These are phyloP conservation scores for Propsilocerus akamusi DNA, from an alignment of 1,140 invertebrate genomes.

Conservation along the genomic window DNA sequence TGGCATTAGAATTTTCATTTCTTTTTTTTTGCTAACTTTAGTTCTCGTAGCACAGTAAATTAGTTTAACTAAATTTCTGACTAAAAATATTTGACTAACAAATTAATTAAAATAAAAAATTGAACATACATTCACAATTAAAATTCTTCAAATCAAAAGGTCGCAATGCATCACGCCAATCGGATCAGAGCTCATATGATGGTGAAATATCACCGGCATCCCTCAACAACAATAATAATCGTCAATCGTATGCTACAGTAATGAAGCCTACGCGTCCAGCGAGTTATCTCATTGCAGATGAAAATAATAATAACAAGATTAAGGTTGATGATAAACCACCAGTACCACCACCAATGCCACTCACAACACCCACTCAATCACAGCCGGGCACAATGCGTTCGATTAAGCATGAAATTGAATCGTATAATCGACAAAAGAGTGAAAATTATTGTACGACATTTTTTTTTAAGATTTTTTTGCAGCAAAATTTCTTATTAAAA, in stretches of 20 bases:
- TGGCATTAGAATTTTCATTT: not conserved
- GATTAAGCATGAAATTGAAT: conserved; percentile 14
- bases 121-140: not conserved
- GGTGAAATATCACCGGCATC: not conserved
- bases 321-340: conserved; percentile 13
- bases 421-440: not conserved
- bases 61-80: not conserved
- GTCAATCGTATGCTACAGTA: not conserved
- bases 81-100: not conserved
- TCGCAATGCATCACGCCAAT: not conserved
- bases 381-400: conserved; percentile 16
- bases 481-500: not conserved
- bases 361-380: conserved; percentile 14
- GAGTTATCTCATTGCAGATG: too few relatives aligned
- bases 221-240: not conserved
- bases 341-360: conserved; percentile 19
- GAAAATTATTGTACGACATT: not conserved
- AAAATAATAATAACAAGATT: not conserved
- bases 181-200: conserved; percentile 1
- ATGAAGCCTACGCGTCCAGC: not conserved
- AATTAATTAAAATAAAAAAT: not conserved
- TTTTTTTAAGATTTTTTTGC: conserved; percentile 5
- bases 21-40: not conserved
- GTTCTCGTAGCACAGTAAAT: not conserved
- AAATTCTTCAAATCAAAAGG: not conserved